These are phyloP conservation scores for Drosophila neotestacea DNA, from an alignment of 2,888 invertebrate genomes.

Conservation along the genomic window DNA sequence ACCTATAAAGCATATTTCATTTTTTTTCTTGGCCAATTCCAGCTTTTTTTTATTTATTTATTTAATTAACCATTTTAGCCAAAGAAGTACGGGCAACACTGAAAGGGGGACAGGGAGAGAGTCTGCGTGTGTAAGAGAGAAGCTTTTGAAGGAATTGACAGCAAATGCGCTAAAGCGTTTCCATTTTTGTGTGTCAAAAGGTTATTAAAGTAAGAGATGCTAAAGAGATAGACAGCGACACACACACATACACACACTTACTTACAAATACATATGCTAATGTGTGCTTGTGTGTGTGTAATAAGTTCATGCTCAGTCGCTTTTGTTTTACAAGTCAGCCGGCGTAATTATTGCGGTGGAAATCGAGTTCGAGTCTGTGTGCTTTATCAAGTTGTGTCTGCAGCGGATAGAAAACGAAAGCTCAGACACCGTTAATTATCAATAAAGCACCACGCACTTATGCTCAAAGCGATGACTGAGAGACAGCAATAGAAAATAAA, in stretches of 20 bases:
- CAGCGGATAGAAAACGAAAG: slow-evolving; percentile 66
- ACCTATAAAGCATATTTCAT: too few species aligned
- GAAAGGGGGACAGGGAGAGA: background rate
- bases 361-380: slow-evolving; percentile 30
- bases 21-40: too few species aligned
- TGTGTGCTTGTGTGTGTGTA: slow-evolving; percentile 9
- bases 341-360: slow-evolving; percentile 50
- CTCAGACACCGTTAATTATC: slow-evolving; percentile 66
- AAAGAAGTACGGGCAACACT: too few species aligned
- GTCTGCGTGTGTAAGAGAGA: background rate
- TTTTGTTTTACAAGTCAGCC: slow-evolving; percentile 53
- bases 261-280: slow-evolving; percentile 1
- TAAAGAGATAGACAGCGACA: slow-evolving; percentile 42
- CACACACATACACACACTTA: background rate
- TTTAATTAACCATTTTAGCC: too few species aligned
- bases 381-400: slow-evolving; percentile 37
- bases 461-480: slow-evolving; percentile 18
- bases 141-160: slow-evolving; percentile 30
- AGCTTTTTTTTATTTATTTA: too few species aligned
- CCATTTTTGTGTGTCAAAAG: slow-evolving; percentile 74
- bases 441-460: slow-evolving; percentile 55
- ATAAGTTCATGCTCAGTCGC: slow-evolving; percentile 33
- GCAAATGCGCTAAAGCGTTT: slow-evolving; percentile 72
- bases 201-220: slow-evolving; percentile 72
- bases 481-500: slow-evolving; percentile 9